Percentiles rank a stretch among this genome's conserved stretches.
These are phyloP conservation scores for Belgica antarctica DNA, from an alignment of 2,888 invertebrate genomes.

Conservation along the genomic window DNA sequence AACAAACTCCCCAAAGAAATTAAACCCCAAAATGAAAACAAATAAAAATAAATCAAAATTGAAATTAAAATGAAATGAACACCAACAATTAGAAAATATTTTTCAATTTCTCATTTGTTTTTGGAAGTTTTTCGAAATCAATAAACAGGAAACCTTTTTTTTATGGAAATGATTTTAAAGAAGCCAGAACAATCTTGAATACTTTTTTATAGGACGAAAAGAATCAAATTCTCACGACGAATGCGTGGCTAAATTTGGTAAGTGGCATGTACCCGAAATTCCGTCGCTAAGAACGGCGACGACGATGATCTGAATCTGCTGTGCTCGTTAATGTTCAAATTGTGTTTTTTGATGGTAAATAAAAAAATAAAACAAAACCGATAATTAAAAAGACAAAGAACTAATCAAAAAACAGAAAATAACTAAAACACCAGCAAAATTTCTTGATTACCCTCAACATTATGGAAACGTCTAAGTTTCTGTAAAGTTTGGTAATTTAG, in stretches of 20 bases:
- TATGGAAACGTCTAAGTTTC: not conserved
- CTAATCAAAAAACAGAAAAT: slow-evolving; percentile 3
- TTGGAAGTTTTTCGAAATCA: slow-evolving; percentile 26
- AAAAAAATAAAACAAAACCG: slow-evolving; percentile 5
- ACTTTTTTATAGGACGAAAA: slow-evolving; percentile 90
- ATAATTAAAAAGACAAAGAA: slow-evolving; percentile 26
- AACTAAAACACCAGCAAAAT: slow-evolving; percentile 1
- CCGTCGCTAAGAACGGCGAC: no score
- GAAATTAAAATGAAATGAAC: not conserved
- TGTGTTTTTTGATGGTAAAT: slow-evolving; percentile 16
- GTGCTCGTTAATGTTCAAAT: slow-evolving; percentile 14
- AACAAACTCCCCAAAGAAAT: slow-evolving; percentile 5
- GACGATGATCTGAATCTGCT: no score
- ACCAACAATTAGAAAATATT: slow-evolving; percentile 14
- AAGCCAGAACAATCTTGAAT: slow-evolving; percentile 36
- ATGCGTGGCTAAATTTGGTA: slow-evolving; percentile 98
- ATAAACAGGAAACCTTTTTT: not conserved
- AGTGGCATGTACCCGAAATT: slow-evolving; percentile 59
- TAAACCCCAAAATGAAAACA: not conserved
- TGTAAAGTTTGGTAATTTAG: not conserved
- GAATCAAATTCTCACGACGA: slow-evolving; percentile 97
- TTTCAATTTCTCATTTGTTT: not conserved
- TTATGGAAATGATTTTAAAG: slow-evolving; percentile 14
- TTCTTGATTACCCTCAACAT: not conserved
- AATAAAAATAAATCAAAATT: slow-evolving; percentile 17